phyloP scores from a whole-genome alignment of 2,888 invertebrate species.

The Caenorhabditis parvicauda region DNA sequence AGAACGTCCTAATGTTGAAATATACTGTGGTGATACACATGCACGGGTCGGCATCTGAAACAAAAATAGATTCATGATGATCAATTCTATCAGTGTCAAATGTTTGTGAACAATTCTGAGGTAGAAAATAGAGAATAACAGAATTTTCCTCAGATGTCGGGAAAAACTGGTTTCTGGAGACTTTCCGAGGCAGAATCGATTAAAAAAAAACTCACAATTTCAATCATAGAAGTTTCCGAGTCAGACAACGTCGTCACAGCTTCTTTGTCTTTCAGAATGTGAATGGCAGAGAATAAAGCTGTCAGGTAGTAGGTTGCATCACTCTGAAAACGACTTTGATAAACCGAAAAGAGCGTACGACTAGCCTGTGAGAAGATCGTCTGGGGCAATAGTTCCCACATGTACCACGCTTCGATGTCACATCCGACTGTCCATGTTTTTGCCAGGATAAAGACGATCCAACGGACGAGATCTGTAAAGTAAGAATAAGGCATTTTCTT shows the following conservation, averaged over 20 bases:
- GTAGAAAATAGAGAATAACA: too few relatives aligned
- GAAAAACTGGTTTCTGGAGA: too few relatives aligned
- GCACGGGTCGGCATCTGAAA: slow-evolving; percentile 8
- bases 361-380: slow-evolving; percentile 70
- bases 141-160: too few relatives aligned
- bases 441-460: slow-evolving; percentile 86
- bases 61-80: too few relatives aligned
- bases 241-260: slow-evolving; percentile 40
- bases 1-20: too few relatives aligned
- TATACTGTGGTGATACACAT: slow-evolving; percentile 14
- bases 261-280: slow-evolving; percentile 76
- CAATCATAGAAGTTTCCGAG: slow-evolving; percentile 6
- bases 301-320: slow-evolving; percentile 93
- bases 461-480: slow-evolving; percentile 83
- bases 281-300: slow-evolving; percentile 86
- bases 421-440: slow-evolving; percentile 85
- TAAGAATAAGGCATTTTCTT: neutral
- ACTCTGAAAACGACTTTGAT: too few relatives aligned
- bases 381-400: slow-evolving; percentile 88
- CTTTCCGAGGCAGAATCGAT: too few relatives aligned
- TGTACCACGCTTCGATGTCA: slow-evolving; percentile 91
- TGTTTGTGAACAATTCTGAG: too few relatives aligned
- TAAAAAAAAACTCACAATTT: slow-evolving; percentile 8
- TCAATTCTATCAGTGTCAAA: too few relatives aligned
- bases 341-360: too few relatives aligned